Base-by-base conservation (phyloP, 2,888 invertebrate genomes). In the Conops quadrifasciatus region DNA sequence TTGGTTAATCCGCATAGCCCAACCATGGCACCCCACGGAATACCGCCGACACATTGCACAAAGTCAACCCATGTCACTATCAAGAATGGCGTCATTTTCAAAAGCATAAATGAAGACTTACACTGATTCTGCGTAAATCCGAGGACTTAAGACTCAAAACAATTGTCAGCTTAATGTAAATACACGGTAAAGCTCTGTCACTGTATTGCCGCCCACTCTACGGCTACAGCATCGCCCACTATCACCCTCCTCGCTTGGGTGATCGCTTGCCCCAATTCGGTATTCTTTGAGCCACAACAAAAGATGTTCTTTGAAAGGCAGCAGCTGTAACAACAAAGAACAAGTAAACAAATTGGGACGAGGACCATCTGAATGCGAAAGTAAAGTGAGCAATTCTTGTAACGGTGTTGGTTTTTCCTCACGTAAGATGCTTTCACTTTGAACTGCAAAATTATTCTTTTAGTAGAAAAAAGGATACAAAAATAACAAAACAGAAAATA, bases 71-170 rank as follows among this genome's bases (percentile, higher is more conserved):
- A n/a, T n/a, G n/a, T n/a, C n/a, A n/a, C n/a, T n/a, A n/a, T n/a
- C n/a, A n/a, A n/a, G n/a, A n/a, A n/a, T n/a, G n/a, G n/a, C n/a
- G n/a, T n/a, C n/a, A n/a, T 21, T 49, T 49, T 47, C 67, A 67
- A 67, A 67, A 59, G 60, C 67, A 67, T 19, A 53, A 67, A 67
- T 60, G 28, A 67, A 67, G 59, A 56, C 43, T 62, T 68, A 68
- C 36, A 62, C 36, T 62, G 60, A 68, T 51, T 60, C 60, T 21
- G 51, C 62, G 43, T 68, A 68, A 68, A 49, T 68, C 62, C 9
- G 16, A 28, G 68, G 68, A 68, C 62, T 68, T 60, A n/a, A 19
- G 62, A 24, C 13, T 62, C 36, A 68, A 68, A 68, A 68, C 59
- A 68, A 68, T 68, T 68, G 60, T 51, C 30, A 30, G 60, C 36